Base-by-base conservation (phyloP, 2,888 invertebrate species). In the Norana najaformis region DNA sequence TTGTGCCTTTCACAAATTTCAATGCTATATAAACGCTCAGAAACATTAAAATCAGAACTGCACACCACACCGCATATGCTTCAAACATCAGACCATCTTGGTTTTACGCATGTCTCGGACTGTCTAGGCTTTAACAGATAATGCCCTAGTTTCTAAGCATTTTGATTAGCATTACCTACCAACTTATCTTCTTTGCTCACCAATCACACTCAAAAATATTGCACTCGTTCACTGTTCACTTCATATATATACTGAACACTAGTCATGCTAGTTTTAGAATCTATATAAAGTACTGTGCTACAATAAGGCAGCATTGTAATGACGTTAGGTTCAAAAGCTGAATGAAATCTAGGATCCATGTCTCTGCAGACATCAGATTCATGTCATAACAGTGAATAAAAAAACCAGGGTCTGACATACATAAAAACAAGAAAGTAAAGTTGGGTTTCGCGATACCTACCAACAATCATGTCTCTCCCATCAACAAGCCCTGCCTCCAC, bases 401-500 rank as follows among this genome's bases (percentile, higher is more conserved):
- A 47, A 47, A 69, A 23, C 1, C 30, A 69, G 3, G 69, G 11
- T 69, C 30, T n/a, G 69, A 11, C 69, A 69, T 6, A 8, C 69
- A 30, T 69, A n/a, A 69, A 69, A 69, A 47, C 1, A 47, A 23
- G 20, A 47, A 41, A 53, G n/a, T n/a, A 69, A 69, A 69, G 30
- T 69, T 69, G n/a, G 69, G 30, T 69, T 69, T 69, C 30, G n/a
- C 30, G 11, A 20, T 16, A 91, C 94, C 92, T 90, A 95, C 95
- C 95, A n/a, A 97, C 97, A 85, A 96, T 96, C 92, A 98, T 97
- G 95, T 99, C 99, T 93, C 97, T 96, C 90, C 96, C 97, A 95
- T 99, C 98, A 35, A 99, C 98, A 23, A 99, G 96, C 3, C 98
- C 98, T 16, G 99, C 99, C 89, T 98, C 97, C 16, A 99, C 98